Evolutionary conservation across 2,888 invertebrate genomes (phyloP).

Genomic region (Stenodera caucasica): DNA sequence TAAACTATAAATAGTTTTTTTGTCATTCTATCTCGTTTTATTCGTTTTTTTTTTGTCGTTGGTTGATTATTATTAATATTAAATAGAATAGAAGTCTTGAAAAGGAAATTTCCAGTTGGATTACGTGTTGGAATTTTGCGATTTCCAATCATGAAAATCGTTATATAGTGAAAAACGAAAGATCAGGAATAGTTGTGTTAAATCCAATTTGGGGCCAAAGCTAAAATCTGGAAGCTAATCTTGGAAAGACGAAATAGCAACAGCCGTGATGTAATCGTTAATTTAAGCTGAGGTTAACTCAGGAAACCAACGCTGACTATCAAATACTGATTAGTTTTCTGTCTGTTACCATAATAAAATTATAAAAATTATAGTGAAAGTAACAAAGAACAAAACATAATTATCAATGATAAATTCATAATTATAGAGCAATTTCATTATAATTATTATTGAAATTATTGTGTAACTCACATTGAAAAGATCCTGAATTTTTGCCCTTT

Average conservation of each 20-base stretch:
- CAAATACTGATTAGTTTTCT: background rate
- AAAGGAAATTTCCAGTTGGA: background rate
- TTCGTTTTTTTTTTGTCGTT: too few species aligned
- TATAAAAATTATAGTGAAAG: constrained; percentile 1
- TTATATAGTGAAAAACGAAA: background rate
- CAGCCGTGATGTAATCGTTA: constrained; percentile 6
- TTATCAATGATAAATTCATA: too few species aligned
- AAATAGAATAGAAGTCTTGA: background rate
- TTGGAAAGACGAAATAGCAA: constrained; percentile 5
- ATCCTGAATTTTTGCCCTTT: constrained; percentile 11
- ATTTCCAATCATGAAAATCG: constrained; percentile 2
- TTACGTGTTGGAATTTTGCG: constrained; percentile 2
- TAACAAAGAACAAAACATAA: too few species aligned
- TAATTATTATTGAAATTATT: background rate
- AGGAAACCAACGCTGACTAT: background rate
- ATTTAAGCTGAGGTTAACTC: constrained; percentile 5
- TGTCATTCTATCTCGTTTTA: background rate
- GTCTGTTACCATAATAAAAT: background rate
- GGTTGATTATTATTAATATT: too few species aligned
- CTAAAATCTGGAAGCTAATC: constrained; percentile 4
- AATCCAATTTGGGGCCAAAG: background rate
- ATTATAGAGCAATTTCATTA: background rate
- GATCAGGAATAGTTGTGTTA: background rate
- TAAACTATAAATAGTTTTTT: background rate
- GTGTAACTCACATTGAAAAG: constrained; percentile 21